Evolutionary conservation across 2,113 vertebrate genomes (phyloP).

Genomic region (Capricornis sumatraensis): DNA sequence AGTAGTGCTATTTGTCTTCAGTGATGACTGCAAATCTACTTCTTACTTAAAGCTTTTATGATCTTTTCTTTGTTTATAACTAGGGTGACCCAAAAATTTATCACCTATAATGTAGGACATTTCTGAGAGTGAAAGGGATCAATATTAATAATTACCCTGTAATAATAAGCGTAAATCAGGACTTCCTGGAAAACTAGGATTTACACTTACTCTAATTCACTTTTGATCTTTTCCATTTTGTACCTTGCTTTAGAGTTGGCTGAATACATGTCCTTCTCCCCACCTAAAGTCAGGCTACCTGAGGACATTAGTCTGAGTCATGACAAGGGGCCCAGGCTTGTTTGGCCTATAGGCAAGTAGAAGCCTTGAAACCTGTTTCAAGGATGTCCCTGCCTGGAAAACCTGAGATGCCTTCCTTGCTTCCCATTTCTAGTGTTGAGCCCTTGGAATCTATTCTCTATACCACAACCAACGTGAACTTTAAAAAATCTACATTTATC

Average conservation of each 20-base stretch:
- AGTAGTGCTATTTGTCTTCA: not conserved
- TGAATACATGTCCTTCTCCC: not conserved
- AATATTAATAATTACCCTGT: not conserved
- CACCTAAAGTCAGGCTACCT: not conserved
- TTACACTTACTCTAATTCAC: not conserved
- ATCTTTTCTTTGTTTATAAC: not conserved
- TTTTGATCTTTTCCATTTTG: not conserved
- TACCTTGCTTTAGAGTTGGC: not conserved
- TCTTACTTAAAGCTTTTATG: not conserved
- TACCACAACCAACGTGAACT: accelerated
- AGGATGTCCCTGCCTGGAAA: not conserved
- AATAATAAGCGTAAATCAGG: not conserved
- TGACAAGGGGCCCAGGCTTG: not conserved
- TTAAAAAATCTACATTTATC: not conserved
- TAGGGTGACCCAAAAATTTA: not conserved
- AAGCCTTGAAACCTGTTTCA: not conserved
- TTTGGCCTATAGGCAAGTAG: not conserved
- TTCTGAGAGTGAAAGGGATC: not conserved
- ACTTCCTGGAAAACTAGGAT: not conserved
- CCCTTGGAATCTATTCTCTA: not conserved
- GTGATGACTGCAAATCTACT: not conserved
- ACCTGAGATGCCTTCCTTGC: not conserved
- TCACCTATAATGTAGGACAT: not conserved
- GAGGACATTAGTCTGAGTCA: not conserved
- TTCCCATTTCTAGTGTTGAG: not conserved